phyloP scores from a whole-genome alignment of 2,113 vertebrate genomes.

The Colaptes auratus region DNA sequence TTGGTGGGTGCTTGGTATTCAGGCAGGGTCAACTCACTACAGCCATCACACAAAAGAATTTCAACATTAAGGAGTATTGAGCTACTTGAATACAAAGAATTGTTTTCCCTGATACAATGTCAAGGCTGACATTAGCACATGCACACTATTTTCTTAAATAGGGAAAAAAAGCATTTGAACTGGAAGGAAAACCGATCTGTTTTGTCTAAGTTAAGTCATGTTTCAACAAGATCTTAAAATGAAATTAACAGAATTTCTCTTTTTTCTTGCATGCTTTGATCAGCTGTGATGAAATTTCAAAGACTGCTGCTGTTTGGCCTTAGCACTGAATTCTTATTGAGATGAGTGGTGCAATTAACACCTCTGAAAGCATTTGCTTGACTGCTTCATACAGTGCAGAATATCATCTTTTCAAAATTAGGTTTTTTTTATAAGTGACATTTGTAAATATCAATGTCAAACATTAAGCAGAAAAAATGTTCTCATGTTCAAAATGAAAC shows the following conservation, averaged over 20 bases:
- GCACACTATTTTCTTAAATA: not conserved
- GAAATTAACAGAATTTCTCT: not conserved
- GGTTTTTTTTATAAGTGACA: not conserved
- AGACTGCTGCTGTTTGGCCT: not conserved
- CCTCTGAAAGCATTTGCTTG: not conserved
- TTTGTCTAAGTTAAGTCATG: not conserved
- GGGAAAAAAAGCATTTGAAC: not conserved
- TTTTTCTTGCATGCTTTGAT: conserved; percentile 11
- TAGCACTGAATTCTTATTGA: not conserved
- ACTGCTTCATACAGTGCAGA: not conserved
- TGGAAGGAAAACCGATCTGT: not conserved
- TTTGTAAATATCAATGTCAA: not conserved
- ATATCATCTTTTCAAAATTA: not conserved
- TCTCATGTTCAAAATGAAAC: not conserved
- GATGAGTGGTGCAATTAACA: conserved; percentile 28
- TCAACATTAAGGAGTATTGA: not conserved
- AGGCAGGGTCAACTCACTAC: not conserved
- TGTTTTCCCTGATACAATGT: not conserved
- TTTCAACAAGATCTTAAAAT: not conserved
- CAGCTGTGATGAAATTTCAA: not conserved
- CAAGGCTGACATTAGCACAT: not conserved
- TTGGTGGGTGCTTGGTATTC: not conserved
- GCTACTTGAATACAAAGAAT: not conserved
- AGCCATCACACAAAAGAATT: not conserved
- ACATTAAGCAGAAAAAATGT: not conserved